These are phyloP conservation scores for Periplaneta americana DNA, from an alignment of 1,140 invertebrate genomes.

Conservation along the genomic window DNA sequence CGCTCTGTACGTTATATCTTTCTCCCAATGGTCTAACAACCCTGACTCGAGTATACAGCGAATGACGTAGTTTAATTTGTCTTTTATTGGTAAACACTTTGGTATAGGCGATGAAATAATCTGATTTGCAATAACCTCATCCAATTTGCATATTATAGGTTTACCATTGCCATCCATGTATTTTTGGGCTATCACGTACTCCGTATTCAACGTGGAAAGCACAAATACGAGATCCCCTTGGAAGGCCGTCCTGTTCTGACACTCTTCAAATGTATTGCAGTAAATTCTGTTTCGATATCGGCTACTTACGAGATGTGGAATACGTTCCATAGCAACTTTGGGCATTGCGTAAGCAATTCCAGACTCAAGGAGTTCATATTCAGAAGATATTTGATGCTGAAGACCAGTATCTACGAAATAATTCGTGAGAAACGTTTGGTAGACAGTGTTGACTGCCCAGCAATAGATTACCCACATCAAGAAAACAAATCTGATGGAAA, in stretches of 20 bases:
- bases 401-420: neutral
- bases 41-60: neutral
- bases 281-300: neutral
- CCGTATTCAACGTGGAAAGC: neutral
- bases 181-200: neutral
- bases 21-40: neutral
- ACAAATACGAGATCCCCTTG: neutral
- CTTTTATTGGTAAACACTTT: neutral
- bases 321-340: neutral
- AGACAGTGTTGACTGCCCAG: neutral
- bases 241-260: neutral
- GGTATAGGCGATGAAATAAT: neutral
- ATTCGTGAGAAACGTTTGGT: neutral
- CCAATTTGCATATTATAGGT: neutral
- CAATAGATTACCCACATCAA: neutral
- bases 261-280: neutral
- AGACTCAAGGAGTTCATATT: neutral
- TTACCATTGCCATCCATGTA: neutral
- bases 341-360: neutral
- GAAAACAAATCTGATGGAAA: neutral
- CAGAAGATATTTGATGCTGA: neutral
- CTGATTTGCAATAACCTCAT: neutral
- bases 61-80: neutral
- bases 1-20: neutral
- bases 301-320: neutral